These are phyloP conservation scores for Oegoconia quadripuncta DNA, from an alignment of 2,888 invertebrate species.

Conservation along the genomic window DNA sequence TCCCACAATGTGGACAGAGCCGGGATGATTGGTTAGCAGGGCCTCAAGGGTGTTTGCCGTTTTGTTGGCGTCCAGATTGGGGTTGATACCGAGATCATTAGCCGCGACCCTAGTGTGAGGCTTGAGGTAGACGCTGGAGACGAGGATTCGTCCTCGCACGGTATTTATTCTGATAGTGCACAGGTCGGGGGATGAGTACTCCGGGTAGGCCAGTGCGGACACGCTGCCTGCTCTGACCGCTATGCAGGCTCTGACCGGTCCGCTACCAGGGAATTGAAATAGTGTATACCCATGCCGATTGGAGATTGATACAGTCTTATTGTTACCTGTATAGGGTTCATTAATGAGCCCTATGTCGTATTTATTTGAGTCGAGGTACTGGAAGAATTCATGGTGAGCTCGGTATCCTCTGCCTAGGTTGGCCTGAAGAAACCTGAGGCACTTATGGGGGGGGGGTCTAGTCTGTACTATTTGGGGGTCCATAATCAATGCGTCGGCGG, in stretches of 20 bases:
- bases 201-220: background rate
- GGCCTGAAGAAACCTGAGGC: no score
- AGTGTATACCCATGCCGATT: background rate
- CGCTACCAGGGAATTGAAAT: slow-evolving; percentile 5
- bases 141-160: background rate
- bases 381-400: no score
- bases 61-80: background rate
- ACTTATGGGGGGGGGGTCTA: no score
- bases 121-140: slow-evolving; percentile 1
- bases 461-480: no score
- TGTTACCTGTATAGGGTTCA: slow-evolving; percentile 15
- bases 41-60: slow-evolving; percentile 1
- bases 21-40: background rate
- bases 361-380: background rate
- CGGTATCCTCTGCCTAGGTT: no score
- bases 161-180: background rate
- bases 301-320: no score
- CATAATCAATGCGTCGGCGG: no score
- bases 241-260: slow-evolving; percentile 6
- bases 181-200: background rate
- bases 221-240: background rate
- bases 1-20: slow-evolving; percentile 11
- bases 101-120: background rate
- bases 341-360: slow-evolving; percentile 9
- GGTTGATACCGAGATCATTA: no score